Conservation (phyloP, 2,888 invertebrate genomes). For the Tetheella fluctuosa region DNA sequence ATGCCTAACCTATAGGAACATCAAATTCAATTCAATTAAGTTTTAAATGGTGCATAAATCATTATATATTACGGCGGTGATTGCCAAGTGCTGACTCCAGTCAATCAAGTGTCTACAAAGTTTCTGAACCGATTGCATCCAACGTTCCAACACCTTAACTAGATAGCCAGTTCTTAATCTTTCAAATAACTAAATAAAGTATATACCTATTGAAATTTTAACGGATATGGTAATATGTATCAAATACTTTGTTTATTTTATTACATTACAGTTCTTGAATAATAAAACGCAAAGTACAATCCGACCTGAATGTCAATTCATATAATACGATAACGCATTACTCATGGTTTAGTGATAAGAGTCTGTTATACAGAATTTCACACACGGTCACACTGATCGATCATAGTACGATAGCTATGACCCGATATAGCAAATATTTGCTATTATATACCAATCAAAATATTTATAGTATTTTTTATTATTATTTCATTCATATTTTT, state of each 20-base stretch:
- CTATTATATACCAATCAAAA: background rate
- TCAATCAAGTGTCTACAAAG: too few relatives aligned
- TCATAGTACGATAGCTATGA: slow-evolving; percentile 19
- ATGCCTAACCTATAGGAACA: too few relatives aligned
- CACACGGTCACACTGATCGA: slow-evolving; percentile 16
- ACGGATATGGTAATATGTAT: too few relatives aligned
- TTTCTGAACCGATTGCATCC: too few relatives aligned
- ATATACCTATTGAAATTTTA: too few relatives aligned
- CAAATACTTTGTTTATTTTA: background rate
- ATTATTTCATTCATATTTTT: background rate
- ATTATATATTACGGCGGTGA: too few relatives aligned
- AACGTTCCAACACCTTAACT: too few relatives aligned
- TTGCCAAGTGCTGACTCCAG: too few relatives aligned
- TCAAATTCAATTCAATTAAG: too few relatives aligned
- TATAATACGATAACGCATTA: slow-evolving; percentile 35
- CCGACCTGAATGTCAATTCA: slow-evolving; percentile 16
- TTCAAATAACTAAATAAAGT: too few relatives aligned
- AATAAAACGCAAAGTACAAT: background rate
- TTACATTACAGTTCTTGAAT: background rate
- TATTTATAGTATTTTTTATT: background rate
- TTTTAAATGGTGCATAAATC: too few relatives aligned
- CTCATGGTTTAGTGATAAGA: slow-evolving; percentile 25
- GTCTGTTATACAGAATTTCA: slow-evolving; percentile 18
- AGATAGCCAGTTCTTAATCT: too few relatives aligned
- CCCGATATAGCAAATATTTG: background rate